Evolutionary conservation across 2,888 invertebrate species (phyloP), one percentile per base, ranked within the genome.

Genomic region (Esperia sulphurella): DNA sequence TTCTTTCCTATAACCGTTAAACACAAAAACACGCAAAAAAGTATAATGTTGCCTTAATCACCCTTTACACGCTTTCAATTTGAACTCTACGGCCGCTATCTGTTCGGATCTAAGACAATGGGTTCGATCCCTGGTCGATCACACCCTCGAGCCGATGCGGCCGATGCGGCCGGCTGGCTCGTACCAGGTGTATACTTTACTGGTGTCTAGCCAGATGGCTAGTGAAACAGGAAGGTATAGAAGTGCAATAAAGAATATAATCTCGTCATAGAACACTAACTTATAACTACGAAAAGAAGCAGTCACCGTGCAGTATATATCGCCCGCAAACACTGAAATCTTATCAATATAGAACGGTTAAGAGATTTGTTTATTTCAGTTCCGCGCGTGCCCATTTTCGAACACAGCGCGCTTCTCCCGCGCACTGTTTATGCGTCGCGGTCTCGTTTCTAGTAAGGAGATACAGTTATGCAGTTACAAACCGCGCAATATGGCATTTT

Each of bases 141-240:
- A 48, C 57, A 41, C 21, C 21, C 21, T n/a, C 21, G 21, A 21
- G 21, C n/a, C n/a, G n/a, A n/a, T 21, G 21, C 3, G 21, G 21
- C 5, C 21, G 21, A 5, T 5, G 10, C n/a, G 35, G n/a, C 35
- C 35, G n/a, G 10, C 35, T 35, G 35, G 10, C 35, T n/a, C n/a
- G 2, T 9, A n/a, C 48, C 61, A 66, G 74, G 40, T 40, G 40
- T 14, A 40, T 14, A 49, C 61, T 53, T 53, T 66, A 68, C 59
- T 56, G 61, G 56, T 52, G 49, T 55, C 50, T 50, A 44, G 29
- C 14, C 69, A 68, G 68, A 67, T 69, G 69, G 63, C 9, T 7
- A 13, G 40, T 7, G 40, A 14, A 13, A 14, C 14, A 14, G 7
- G 10, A 14, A 40, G 14, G 14, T 14, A 1, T 40, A 40, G 40